Base-by-base conservation (phyloP, 2,888 invertebrate species). In the Pachycephus smyrnensis region DNA sequence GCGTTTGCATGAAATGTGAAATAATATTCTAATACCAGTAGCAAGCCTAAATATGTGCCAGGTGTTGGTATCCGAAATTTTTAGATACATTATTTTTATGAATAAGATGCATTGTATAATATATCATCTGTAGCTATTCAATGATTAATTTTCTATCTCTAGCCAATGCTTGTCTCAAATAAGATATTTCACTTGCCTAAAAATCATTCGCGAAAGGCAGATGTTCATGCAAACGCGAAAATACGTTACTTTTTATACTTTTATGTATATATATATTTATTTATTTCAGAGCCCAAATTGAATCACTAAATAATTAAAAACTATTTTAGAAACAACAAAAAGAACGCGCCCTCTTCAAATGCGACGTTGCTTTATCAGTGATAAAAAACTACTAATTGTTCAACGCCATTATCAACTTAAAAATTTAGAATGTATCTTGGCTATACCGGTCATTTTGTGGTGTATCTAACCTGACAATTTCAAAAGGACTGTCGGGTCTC, bases 1-100 rank as follows among this genome's bases (percentile, higher is more conserved):
- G 83, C 80, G 79, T 85, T 86, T 78, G 82, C 83, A 86, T 82
- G 82, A 84, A 84, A 77, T 84, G 80, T 82, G 80, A 73, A 75
- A 78, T 80, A 79, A 85, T 83, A 76, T 78, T 81, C 78, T 80
- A 76, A 73, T 75, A 37, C 77, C 82, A 82, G 80, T 80, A 77
- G 2, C 69, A 30, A 30, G 30, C 69, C 31, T 69, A 6, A 4
- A 32, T 11, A 11, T 69, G 30, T 30, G 69, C 15, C 12, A 30
- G 69, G 12, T 77, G 75, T 81, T 79, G 82, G 77, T 76, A 79
- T 80, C 73, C 75, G 79, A 85, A 75, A 84, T 82, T 75, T 81
- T 79, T 75, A 80, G 84, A 84, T 73, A 76, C 69, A 75, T 68
- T 31, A 75, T 32, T 32, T 69, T 69, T 77, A 75, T 12, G 36